Conservation (phyloP, 2,113 vertebrate genomes). For the Monarcha castaneiventris region DNA sequence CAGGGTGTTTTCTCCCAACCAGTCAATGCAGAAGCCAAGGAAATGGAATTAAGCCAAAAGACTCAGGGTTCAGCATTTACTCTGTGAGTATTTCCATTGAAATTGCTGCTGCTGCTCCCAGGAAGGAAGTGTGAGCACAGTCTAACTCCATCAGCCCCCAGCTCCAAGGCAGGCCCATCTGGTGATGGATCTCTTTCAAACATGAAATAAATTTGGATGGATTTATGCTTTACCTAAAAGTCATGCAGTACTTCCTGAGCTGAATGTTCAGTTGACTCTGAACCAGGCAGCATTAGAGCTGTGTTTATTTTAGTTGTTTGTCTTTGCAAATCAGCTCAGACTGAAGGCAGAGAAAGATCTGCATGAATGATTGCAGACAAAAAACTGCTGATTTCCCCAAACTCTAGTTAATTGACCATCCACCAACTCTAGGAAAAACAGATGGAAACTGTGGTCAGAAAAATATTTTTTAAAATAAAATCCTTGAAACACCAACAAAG, state of each 20-base stretch:
- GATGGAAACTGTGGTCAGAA: not conserved
- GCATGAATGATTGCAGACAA: constrained; percentile 54
- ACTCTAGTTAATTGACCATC: constrained; percentile 43
- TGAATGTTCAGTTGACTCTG: not conserved
- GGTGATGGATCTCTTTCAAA: constrained; percentile 29
- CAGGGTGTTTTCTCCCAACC: not conserved
- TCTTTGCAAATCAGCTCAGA: constrained; percentile 45
- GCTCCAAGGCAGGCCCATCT: constrained; percentile 7
- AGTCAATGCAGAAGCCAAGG: not conserved
- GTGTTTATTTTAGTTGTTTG: constrained; percentile 58
- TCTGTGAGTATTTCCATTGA: not conserved
- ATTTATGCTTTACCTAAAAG: constrained; percentile 6
- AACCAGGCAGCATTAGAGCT: constrained; percentile 1
- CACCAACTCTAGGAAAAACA: not conserved
- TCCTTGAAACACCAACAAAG: not conserved
- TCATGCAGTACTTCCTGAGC: not conserved
- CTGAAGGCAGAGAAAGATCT: constrained; percentile 36
- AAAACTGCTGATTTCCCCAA: constrained; percentile 35
- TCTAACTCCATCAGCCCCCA: not conserved
- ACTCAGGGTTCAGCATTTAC: not conserved
- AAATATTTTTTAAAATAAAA: not conserved
- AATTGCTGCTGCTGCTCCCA: not conserved
- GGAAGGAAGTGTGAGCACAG: not conserved
- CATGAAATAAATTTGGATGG: not conserved
- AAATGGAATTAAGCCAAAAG: not conserved